phyloP scores from a whole-genome alignment of 1,140 invertebrate species.

The Bombus waltoni region DNA sequence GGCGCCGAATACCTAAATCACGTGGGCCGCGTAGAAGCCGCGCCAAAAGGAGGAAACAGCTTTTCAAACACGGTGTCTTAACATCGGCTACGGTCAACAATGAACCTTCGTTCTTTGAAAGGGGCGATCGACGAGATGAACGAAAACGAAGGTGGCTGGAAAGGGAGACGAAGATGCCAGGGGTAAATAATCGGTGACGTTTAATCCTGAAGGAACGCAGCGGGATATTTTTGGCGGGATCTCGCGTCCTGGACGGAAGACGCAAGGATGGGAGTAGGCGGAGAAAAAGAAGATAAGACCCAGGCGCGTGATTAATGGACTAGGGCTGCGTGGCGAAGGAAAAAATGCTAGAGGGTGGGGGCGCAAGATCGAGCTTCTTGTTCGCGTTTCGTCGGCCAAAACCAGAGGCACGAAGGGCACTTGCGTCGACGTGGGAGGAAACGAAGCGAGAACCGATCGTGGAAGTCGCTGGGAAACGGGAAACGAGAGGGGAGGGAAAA shows the following conservation, averaged over 20 bases:
- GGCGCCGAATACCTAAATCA: background rate
- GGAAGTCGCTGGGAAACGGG: slow-evolving; percentile 7
- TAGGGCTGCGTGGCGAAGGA: slow-evolving; percentile 34
- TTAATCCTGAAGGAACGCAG: slow-evolving; percentile 37
- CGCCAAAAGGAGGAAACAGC: background rate
- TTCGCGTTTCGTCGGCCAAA: background rate
- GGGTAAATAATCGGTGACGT: slow-evolving; percentile 53
- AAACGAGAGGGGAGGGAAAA: slow-evolving; percentile 4
- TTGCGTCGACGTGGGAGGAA: background rate
- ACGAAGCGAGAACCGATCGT: background rate
- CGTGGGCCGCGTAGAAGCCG: background rate
- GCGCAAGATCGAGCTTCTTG: background rate
- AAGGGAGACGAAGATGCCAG: background rate
- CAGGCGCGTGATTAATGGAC: slow-evolving; percentile 70
- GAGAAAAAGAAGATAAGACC: slow-evolving; percentile 66
- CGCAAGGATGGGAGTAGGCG: slow-evolving; percentile 53
- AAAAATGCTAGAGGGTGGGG: background rate
- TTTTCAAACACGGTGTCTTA: background rate
- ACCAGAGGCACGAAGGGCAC: background rate
- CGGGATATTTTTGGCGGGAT: slow-evolving; percentile 62
- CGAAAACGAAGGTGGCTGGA: too few species aligned
- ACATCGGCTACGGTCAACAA: background rate
- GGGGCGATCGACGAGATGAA: background rate
- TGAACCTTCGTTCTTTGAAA: background rate
- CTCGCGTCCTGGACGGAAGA: slow-evolving; percentile 23